Conservation (phyloP, 2,888 invertebrate species). For the Gisinianus flammeolus region DNA sequence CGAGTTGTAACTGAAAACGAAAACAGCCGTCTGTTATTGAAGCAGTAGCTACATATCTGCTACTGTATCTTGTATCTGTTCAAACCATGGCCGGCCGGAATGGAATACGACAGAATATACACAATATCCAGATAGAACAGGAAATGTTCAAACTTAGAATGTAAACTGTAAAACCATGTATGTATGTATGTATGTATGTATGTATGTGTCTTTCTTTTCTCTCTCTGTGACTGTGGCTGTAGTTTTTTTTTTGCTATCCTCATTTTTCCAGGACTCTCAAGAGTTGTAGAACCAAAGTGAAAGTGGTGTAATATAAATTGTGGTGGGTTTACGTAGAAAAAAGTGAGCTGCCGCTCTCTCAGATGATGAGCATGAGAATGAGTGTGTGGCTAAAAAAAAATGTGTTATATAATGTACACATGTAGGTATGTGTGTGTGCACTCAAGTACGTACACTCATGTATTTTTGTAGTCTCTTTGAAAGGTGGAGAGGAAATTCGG, state of each 20-base stretch:
- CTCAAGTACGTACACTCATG: neutral
- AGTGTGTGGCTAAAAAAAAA: neutral
- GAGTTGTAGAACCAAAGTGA: neutral
- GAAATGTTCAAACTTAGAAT: neutral
- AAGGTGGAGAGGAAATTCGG: constrained; percentile 26
- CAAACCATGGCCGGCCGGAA: neutral
- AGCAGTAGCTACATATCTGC: neutral
- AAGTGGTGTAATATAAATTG: constrained; percentile 13
- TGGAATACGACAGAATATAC: neutral
- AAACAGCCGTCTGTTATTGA: neutral
- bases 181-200: too few species aligned
- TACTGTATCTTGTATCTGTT: too few species aligned
- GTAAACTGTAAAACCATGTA: neutral
- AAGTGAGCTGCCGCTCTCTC: neutral
- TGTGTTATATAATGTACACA: constrained; percentile 1
- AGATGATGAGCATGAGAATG: neutral
- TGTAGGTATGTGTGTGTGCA: neutral
- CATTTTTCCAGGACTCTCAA: too few species aligned
- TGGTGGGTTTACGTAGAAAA: neutral
- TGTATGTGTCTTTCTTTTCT: neutral
- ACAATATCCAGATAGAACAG: neutral
- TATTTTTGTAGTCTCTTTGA: neutral
- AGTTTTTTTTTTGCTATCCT: too few species aligned
- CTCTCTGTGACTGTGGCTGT: neutral
- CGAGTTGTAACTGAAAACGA: neutral